Conservation (phyloP, 2,888 invertebrate species). For the Thecocarcelia acutangulata region DNA sequence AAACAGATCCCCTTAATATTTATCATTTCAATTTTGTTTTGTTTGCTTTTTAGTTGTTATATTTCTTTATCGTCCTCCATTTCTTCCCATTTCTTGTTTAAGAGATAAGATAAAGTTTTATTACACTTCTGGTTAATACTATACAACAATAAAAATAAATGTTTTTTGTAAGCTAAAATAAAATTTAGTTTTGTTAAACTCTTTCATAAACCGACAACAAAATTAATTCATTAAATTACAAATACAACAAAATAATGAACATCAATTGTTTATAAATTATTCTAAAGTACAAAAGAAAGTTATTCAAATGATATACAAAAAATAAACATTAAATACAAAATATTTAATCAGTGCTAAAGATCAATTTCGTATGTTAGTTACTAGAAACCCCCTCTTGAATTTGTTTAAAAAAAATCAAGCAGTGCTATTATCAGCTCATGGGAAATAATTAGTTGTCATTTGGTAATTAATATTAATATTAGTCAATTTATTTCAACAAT, state of each 20-base stretch:
- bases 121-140: slow-evolving; percentile 5
- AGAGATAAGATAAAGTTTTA: slow-evolving; percentile 52
- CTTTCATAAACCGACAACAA: slow-evolving; percentile 38
- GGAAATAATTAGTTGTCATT: too few species aligned
- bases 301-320: neutral
- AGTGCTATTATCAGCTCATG: too few species aligned
- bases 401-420: neutral
- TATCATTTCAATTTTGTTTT: neutral
- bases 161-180: neutral
- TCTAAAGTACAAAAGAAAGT: neutral
- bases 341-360: slow-evolving; percentile 31
- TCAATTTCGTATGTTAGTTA: neutral
- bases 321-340: neutral
- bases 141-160: neutral
- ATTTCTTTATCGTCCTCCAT: neutral
- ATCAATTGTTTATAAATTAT: too few species aligned
- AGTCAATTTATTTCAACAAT: too few species aligned
- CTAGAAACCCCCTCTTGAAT: slow-evolving; percentile 7
- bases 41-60: slow-evolving; percentile 8
- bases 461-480: too few species aligned
- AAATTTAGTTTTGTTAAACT: slow-evolving; percentile 20
- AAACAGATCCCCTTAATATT: slow-evolving; percentile 1
- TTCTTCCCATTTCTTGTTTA: slow-evolving; percentile 5
- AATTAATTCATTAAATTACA: neutral
- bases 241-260: neutral